Conservation (phyloP, 2,113 vertebrate genomes). For the Oenanthe melanoleuca region DNA sequence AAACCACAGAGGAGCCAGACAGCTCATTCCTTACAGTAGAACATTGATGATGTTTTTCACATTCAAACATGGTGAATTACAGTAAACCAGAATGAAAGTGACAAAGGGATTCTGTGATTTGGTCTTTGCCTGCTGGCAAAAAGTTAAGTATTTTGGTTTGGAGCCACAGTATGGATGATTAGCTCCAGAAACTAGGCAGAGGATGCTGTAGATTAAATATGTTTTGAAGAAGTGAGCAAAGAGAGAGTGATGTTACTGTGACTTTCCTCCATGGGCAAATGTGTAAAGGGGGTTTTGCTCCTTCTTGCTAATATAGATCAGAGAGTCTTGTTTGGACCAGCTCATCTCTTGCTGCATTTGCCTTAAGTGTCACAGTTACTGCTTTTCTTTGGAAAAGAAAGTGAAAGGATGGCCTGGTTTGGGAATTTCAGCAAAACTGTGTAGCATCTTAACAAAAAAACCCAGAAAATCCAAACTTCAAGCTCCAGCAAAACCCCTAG, state of each 20-base stretch:
- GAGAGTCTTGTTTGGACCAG: background rate
- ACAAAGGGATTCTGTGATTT: background rate
- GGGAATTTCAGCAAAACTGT: background rate
- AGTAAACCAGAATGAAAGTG: background rate
- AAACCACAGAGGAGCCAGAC: slow-evolving; percentile 32
- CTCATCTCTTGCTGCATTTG: background rate
- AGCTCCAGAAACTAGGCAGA: background rate
- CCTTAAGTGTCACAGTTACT: background rate
- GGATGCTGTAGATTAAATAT: background rate
- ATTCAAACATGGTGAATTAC: background rate
- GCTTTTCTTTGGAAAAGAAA: background rate
- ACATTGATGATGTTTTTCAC: background rate
- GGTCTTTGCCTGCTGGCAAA: background rate
- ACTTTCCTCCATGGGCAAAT: background rate
- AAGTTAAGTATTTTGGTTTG: background rate
- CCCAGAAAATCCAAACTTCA: background rate
- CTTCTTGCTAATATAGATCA: background rate
- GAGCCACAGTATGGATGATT: background rate
- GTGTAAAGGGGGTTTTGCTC: background rate
- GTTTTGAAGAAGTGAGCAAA: background rate
- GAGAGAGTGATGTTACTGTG: background rate
- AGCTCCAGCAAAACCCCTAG: background rate
- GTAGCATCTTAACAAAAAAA: background rate
- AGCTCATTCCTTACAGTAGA: background rate
- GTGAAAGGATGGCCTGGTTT: background rate